Percentiles rank a stretch among this genome's conserved stretches.
phyloP scores from a whole-genome alignment of 2,113 vertebrate species.

The Recurvirostra avosetta region DNA sequence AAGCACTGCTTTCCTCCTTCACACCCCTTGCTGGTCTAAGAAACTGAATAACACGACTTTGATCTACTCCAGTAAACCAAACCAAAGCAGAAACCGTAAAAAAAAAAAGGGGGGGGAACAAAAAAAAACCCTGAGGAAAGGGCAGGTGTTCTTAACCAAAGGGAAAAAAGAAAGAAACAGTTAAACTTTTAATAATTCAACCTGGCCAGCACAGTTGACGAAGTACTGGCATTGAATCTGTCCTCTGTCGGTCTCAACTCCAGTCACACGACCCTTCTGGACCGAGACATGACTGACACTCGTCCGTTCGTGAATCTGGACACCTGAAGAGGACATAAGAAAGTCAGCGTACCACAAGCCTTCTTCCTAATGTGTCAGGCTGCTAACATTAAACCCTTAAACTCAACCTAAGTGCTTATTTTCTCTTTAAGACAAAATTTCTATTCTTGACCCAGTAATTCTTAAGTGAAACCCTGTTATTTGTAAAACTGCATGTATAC shows the following conservation, averaged over 20 bases:
- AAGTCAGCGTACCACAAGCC: neutral
- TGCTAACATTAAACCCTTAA: neutral
- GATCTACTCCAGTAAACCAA: neutral
- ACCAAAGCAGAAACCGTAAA: neutral
- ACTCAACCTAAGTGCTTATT: neutral
- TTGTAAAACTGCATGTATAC: fast-evolving
- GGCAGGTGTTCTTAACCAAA: neutral
- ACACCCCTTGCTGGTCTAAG: neutral
- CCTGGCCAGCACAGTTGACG: conserved; percentile 98
- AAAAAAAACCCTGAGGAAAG: neutral
- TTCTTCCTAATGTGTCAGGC: neutral
- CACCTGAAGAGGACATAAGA: conserved; percentile 74
- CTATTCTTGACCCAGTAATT: neutral
- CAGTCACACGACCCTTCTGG: conserved; percentile 84
- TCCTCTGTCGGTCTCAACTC: conserved; percentile 92
- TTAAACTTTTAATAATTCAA: conserved; percentile 29
- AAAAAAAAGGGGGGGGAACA: neutral
- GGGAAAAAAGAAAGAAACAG: neutral
- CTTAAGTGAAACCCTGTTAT: neutral
- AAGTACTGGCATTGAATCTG: conserved; percentile 91
- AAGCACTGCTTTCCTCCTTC: neutral
- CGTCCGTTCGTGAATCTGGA: conserved; percentile 89
- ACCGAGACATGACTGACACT: conserved; percentile 86
- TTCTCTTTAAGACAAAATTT: neutral
- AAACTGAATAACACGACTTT: neutral